Evolutionary conservation across 1,140 invertebrate species (phyloP).

Genomic region (Ylistrum balloti): DNA sequence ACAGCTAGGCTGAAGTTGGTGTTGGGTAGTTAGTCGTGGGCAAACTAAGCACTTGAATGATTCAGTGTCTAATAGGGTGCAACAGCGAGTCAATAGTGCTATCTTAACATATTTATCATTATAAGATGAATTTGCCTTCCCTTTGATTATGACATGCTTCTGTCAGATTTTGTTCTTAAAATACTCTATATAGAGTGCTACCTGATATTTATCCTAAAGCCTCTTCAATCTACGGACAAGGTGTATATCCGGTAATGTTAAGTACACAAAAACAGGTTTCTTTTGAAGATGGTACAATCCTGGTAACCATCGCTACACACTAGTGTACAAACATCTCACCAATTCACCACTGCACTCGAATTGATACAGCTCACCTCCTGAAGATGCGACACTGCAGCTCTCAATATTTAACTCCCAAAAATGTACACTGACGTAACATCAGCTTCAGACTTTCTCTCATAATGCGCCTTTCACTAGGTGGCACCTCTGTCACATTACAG

Average conservation of each 20-base stretch:
- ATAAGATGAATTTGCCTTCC: background rate
- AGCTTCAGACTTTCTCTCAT: background rate
- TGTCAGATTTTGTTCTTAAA: background rate
- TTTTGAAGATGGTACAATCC: background rate
- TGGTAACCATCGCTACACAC: background rate
- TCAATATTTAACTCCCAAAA: background rate
- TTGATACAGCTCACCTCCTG: background rate
- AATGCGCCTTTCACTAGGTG: background rate
- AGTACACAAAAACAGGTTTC: conserved; percentile 21
- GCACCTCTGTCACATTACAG: conserved; percentile 29
- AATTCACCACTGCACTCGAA: background rate
- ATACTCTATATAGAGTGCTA: background rate
- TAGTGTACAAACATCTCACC: too few relatives aligned
- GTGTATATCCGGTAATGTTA: background rate
- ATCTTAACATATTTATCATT: background rate
- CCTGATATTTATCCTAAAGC: conserved; percentile 2
- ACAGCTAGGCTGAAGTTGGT: background rate
- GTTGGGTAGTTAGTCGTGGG: background rate
- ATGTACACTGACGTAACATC: background rate
- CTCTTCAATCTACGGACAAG: background rate
- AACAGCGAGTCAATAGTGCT: background rate
- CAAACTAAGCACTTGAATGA: background rate
- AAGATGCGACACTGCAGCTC: background rate
- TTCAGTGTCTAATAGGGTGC: background rate
- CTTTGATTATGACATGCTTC: background rate